Conservation (phyloP, 2,113 vertebrate species). For the Nannospalax galili region DNA sequence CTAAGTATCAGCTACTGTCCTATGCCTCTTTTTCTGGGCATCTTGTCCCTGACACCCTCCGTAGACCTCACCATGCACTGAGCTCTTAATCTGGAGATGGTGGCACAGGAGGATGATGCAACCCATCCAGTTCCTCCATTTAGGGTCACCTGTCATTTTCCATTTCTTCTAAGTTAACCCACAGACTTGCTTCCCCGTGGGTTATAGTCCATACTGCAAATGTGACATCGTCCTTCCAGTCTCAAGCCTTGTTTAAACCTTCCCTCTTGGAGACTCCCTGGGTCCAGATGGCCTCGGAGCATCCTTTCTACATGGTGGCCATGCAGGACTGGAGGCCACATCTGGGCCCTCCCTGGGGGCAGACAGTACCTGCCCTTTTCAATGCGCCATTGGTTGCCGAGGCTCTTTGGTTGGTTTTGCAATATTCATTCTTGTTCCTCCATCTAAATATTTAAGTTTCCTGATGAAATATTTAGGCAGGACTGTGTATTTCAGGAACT, state of each 20-base stretch:
- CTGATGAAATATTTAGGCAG: slow-evolving; percentile 62
- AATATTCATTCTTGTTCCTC: slow-evolving; percentile 56
- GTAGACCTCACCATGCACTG: neutral
- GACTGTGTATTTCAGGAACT: slow-evolving; percentile 54
- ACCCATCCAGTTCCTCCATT: neutral
- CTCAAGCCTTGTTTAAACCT: neutral
- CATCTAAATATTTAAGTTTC: slow-evolving; percentile 71
- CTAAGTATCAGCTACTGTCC: neutral
- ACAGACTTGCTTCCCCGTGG: neutral
- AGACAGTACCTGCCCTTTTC: neutral
- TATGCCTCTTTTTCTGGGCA: neutral
- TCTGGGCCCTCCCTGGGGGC: neutral
- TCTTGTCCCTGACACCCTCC: neutral
- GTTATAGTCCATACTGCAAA: neutral
- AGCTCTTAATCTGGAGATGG: neutral
- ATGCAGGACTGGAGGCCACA: neutral
- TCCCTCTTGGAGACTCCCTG: slow-evolving; percentile 13
- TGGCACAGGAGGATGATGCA: neutral
- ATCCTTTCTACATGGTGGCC: neutral
- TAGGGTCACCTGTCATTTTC: neutral
- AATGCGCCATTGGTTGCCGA: neutral
- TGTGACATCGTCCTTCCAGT: neutral
- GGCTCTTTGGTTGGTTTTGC: slow-evolving; percentile 54
- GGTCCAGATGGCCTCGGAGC: neutral
- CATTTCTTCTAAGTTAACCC: neutral